Evolutionary conservation across 1,140 invertebrate species (phyloP), one percentile per base, ranked within the genome.

Genomic region (Camponotus pennsylvanicus): DNA sequence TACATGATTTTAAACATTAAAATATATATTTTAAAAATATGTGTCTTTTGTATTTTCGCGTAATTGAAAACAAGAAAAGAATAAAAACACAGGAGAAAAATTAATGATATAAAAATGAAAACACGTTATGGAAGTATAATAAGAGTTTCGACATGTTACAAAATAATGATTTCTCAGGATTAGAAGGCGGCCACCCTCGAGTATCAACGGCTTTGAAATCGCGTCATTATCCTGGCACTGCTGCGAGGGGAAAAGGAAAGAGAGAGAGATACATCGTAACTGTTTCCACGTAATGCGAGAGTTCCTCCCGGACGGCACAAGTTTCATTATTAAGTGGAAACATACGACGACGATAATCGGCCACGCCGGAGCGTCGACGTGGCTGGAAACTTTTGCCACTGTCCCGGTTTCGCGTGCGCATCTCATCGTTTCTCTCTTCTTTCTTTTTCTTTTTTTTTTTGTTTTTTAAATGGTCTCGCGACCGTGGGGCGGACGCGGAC

Each of bases 301-400:
- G 69, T 75, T 83, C 64, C 78, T 83, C 27, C 69, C 21, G 67
- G 61, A 75, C 75, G 32, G 32, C 59, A 66, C 21, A 88, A 86
- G 59, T 88, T 89, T 75, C 61, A 61, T 86, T 85, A 88, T 88
- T 88, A 88, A 59, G 67, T 61, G 15, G 52, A 59, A 71, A 86
- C 63, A 52, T 88, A 86, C 40, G 9, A 66, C 37, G 8, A 40
- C 42, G 80, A 59, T 52, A 27, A 57, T 34, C 64, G 55, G n/a
- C 34, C 45, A 15, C n/a, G 45, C 45, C 59, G 76, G 32, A 42
- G 52, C 59, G 76, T n/a, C 59, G 18, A 52, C 21, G 18, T 37
- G 63, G 49, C 57, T 89, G 77, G 18, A 89, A 89, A 89, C 87
- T 89, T 89, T 89, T 49, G 49, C 63, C 27, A 88, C 42, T 69